phyloP scores from a whole-genome alignment of 2,113 vertebrate genomes.

The Antennarius striatus region DNA sequence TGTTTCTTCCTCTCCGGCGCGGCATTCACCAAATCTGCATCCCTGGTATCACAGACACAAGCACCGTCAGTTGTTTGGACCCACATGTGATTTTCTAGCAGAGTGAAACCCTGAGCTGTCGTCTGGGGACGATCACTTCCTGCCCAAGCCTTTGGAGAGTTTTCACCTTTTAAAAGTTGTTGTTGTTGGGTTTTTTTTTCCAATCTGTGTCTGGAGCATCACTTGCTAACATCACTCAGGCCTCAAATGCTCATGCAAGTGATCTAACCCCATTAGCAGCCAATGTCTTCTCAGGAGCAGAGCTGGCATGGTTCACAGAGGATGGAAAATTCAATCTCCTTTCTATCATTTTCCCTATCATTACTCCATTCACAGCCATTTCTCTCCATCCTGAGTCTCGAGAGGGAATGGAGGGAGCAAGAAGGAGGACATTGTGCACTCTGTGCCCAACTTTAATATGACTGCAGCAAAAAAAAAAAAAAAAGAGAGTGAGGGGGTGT shows the following conservation, averaged over 20 bases:
- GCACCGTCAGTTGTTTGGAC: slow-evolving; percentile 5
- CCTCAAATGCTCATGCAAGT: slow-evolving; percentile 67
- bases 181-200: too few species aligned
- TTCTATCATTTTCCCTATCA: slow-evolving; percentile 99
- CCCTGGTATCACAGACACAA: slow-evolving; percentile 15
- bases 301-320: slow-evolving; percentile 92
- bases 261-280: slow-evolving; percentile 78
- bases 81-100: slow-evolving; percentile 22
- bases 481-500: slow-evolving; percentile 70
- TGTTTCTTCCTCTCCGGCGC: slow-evolving; percentile 11
- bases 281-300: slow-evolving; percentile 78
- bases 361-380: slow-evolving; percentile 96
- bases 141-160: slow-evolving; percentile 36
- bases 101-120: slow-evolving; percentile 12
- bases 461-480: slow-evolving; percentile 53
- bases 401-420: slow-evolving; percentile 63
- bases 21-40: slow-evolving; percentile 2
- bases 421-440: slow-evolving; percentile 90
- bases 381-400: slow-evolving; percentile 92
- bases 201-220: slow-evolving; percentile 43
- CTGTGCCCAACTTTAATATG: slow-evolving; percentile 78
- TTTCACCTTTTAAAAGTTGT: slow-evolving; percentile 16
- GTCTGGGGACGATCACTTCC: slow-evolving; percentile 4
- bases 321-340: slow-evolving; percentile 99
- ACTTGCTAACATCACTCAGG: slow-evolving; percentile 63